Percentiles rank a stretch among this genome's conserved stretches.
These are phyloP conservation scores for Orcinus orca DNA, from an alignment of 2,113 vertebrate genomes.

Conservation along the genomic window DNA sequence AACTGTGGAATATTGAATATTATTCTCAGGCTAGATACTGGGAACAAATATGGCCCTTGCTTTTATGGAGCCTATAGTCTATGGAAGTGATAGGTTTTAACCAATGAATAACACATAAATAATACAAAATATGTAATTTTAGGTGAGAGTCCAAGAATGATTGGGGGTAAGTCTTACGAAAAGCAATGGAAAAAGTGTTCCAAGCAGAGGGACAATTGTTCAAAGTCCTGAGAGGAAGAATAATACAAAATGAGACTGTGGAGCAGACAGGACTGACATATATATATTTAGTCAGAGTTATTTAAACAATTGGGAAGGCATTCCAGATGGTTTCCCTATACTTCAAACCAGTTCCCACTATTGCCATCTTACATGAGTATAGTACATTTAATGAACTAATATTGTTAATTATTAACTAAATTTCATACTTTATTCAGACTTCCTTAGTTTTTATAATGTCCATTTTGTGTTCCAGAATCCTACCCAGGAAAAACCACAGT, in stretches of 20 bases:
- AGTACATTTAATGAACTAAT: not conserved
- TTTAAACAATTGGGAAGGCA: not conserved
- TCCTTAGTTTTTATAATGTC: not conserved
- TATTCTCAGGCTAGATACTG: not conserved
- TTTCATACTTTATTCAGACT: not conserved
- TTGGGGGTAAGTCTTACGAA: not conserved
- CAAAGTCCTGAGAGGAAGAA: not conserved
- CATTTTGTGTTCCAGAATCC: not conserved
- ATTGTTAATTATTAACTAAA: not conserved
- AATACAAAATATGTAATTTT: not conserved
- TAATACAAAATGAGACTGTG: not conserved
- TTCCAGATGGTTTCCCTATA: not conserved
- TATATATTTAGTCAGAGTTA: not conserved
- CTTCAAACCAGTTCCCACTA: fast-evolving
- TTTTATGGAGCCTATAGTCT: not conserved
- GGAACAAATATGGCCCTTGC: not conserved
- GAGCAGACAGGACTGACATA: not conserved
- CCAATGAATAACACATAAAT: not conserved
- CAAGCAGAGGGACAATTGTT: not conserved
- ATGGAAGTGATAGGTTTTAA: not conserved
- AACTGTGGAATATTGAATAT: not conserved
- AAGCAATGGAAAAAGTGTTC: not conserved
- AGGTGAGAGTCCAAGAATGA: not conserved
- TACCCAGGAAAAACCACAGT: too few species aligned
- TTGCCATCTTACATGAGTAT: not conserved